Base-by-base conservation (phyloP, 23 tunicate genomes). In the Phallusia fumigata region DNA sequence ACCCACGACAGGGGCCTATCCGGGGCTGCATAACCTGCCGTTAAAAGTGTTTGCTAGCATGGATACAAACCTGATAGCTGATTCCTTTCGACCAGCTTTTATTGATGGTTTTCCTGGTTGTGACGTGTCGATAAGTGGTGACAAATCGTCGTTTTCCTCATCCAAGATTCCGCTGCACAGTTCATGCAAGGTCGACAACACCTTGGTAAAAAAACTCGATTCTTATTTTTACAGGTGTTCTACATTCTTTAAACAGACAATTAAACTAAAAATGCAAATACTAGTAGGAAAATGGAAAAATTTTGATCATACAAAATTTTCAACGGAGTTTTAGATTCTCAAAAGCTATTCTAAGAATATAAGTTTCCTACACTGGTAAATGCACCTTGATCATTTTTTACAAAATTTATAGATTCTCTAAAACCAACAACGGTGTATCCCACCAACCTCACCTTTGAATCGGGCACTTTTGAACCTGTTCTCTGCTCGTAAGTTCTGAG, bases 111-210 rank as follows among this genome's bases (percentile, higher is more conserved):
- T 53, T 34, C 83, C 83, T 0, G 76, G 22, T 8, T 79, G 84
- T 10, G 40, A 47, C 11, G 74, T 22, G 32, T 76, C 45, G 24
- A 87, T 64, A 10, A 87, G 78, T 35, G 52, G 76, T 0, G 90
- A 74, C 34, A 87, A 65, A 32, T 73, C 64, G 53, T 81, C 90
- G 34, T 74, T 84, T 24, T 87, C 90, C 50, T 79, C 81, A 33
- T 80, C 90, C 33, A 87, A 74, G 44, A 87, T 84, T 22, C 85
- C 90, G 73, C 76, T 65, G 81, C 84, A 79, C 31, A 87, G 49
- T 45, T 87, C 90, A 16, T 53, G 85, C 51, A 87, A 35, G 35
- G 85, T 81, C 19, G 69, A 58, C 28, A 58, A 13, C 26, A 58
- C 69, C 69, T 58, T 40, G 47, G 10, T n/a, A n/a, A n/a, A n/a